Percentiles rank a stretch among this genome's conserved stretches.
These are phyloP conservation scores for Ataeniobius toweri DNA, from an alignment of 2,797 vertebrate genomes.

Conservation along the genomic window DNA sequence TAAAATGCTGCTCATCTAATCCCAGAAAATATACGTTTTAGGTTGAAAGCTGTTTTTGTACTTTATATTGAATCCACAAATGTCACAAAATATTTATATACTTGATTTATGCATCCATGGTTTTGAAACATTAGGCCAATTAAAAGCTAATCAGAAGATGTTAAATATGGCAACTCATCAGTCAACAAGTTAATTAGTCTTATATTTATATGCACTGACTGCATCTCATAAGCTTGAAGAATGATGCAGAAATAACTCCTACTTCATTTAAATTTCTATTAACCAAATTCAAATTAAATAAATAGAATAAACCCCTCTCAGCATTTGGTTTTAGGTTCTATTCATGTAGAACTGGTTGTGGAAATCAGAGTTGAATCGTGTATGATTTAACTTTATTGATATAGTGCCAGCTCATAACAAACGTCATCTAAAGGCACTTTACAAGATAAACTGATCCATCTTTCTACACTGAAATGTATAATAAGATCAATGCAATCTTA, in stretches of 20 bases:
- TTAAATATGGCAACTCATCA: slow-evolving; percentile 3
- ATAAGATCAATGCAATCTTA: too few relatives aligned
- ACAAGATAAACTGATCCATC: too few relatives aligned
- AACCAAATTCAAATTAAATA: not conserved
- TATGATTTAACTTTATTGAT: not conserved
- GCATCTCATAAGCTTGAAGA: not conserved
- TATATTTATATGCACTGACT: not conserved
- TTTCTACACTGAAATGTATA: too few relatives aligned
- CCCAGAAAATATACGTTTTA: slow-evolving; percentile 7
- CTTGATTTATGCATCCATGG: not conserved
- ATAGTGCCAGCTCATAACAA: not conserved
- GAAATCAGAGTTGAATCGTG: not conserved
- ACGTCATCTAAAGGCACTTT: too few relatives aligned
- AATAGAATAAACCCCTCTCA: not conserved
- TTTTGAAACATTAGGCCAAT: not conserved
- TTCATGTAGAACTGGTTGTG: not conserved
- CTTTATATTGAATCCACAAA: too few relatives aligned
- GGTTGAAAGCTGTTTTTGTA: not conserved
- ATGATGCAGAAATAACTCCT: not conserved
- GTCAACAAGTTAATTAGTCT: not conserved
- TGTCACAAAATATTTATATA: not conserved
- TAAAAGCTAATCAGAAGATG: not conserved
- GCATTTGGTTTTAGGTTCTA: not conserved
- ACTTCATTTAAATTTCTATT: not conserved
- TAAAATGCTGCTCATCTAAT: slow-evolving; percentile 9